Conservation (phyloP, 2,113 vertebrate genomes). For the Athene noctua region DNA sequence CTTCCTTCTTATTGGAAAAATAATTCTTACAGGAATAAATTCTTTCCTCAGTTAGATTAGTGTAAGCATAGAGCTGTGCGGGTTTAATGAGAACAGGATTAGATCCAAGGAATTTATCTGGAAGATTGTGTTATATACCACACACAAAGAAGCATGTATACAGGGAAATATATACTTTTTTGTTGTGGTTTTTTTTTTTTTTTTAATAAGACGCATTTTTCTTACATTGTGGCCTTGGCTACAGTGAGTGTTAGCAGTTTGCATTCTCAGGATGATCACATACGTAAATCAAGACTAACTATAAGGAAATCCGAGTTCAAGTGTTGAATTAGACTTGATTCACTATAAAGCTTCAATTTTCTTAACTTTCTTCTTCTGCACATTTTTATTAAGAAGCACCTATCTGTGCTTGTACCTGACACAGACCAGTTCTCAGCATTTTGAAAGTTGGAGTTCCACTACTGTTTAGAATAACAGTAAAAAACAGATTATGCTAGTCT, state of each 20-base stretch:
- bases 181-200: background rate
- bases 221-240: background rate
- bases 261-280: background rate
- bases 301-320: background rate
- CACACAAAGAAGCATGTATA: background rate
- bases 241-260: background rate
- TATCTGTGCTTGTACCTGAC: background rate
- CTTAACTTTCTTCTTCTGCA: background rate
- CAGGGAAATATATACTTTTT: background rate
- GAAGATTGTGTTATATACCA: conserved; percentile 17
- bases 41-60: background rate
- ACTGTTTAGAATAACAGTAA: background rate
- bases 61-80: background rate
- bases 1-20: conserved; percentile 4
- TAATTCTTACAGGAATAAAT: conserved; percentile 32
- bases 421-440: background rate
- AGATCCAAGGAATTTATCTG: conserved; percentile 49
- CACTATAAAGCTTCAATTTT: background rate
- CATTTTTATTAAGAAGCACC: background rate
- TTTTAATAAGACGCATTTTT: background rate
- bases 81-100: conserved; percentile 36
- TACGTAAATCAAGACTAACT: background rate
- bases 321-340: background rate
- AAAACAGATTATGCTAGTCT: background rate
- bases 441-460: background rate